Conservation (phyloP, 2,888 invertebrate species). For the Augochlorella aurata region DNA sequence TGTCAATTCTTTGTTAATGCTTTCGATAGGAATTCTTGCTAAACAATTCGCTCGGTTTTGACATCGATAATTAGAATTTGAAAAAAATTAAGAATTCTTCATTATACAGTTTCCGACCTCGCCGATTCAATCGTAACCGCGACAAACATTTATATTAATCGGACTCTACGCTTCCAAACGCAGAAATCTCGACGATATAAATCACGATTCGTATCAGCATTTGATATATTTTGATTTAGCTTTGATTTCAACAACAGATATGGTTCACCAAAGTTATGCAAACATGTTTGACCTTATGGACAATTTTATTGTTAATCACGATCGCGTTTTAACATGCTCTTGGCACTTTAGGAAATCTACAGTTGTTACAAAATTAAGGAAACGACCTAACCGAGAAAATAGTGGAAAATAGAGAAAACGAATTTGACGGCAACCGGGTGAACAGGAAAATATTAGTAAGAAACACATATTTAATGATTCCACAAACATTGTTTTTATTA, state of each 20-base stretch:
- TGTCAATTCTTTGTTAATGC: not conserved
- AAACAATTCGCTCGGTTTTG: not conserved
- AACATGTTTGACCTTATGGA: not conserved
- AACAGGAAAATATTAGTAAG: conserved; percentile 30
- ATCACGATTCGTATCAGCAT: not conserved
- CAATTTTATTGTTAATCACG: not conserved
- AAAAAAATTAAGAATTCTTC: not conserved
- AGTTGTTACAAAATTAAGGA: not conserved
- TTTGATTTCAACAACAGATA: not conserved
- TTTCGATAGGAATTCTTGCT: too few relatives aligned
- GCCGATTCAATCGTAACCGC: not conserved
- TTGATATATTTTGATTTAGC: not conserved
- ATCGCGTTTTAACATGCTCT: not conserved
- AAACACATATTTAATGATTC: conserved; percentile 77
- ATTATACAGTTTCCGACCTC: not conserved
- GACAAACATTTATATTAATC: not conserved
- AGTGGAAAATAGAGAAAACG: too few relatives aligned
- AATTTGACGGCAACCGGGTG: not conserved
- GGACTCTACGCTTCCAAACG: not conserved
- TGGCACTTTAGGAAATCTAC: not conserved
- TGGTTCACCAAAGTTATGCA: not conserved
- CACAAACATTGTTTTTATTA: conserved; percentile 85
- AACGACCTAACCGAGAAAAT: not conserved
- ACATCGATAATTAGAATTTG: not conserved
- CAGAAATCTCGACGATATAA: not conserved